Percentiles rank a stretch among this genome's conserved stretches.
These are phyloP conservation scores for Apamea epomidion DNA, from an alignment of 2,888 invertebrate genomes.

Conservation along the genomic window DNA sequence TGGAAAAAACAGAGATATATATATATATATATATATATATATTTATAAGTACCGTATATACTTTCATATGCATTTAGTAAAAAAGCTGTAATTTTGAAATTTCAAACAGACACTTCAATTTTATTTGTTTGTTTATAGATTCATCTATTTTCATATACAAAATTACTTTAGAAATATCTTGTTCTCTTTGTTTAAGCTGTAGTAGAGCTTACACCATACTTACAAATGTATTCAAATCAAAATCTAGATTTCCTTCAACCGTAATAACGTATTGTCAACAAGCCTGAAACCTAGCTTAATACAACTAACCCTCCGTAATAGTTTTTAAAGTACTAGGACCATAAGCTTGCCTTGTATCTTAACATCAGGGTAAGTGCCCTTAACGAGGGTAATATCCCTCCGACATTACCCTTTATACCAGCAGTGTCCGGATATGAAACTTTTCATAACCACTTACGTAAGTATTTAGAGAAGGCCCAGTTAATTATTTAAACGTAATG, in stretches of 20 bases:
- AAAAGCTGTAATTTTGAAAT: not conserved
- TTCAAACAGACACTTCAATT: not conserved
- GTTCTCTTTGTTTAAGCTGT: not conserved
- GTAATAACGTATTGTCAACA: conserved; percentile 33
- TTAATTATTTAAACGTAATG: conserved; percentile 71
- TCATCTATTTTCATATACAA: not conserved
- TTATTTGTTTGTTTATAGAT: not conserved
- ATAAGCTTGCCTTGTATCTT: conserved; percentile 49
- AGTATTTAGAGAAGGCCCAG: conserved; percentile 65
- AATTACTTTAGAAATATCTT: not conserved
- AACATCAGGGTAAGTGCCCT: conserved; percentile 62
- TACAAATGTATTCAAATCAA: not conserved
- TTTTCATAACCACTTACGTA: conserved; percentile 68
- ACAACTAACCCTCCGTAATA: conserved; percentile 54
- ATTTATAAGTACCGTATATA: no score
- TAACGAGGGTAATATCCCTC: conserved; percentile 63
- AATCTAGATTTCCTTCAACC: conserved; percentile 10
- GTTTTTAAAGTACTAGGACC: conserved; percentile 62
- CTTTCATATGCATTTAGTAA: not conserved
- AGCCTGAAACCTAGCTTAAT: conserved; percentile 40
- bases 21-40: not conserved
- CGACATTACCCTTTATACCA: conserved; percentile 53
- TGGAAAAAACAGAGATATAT: not conserved
- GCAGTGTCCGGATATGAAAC: conserved; percentile 60
- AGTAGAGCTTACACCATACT: not conserved